Conservation (phyloP, 2,888 invertebrate species). For the Dicyrtomina minuta region DNA sequence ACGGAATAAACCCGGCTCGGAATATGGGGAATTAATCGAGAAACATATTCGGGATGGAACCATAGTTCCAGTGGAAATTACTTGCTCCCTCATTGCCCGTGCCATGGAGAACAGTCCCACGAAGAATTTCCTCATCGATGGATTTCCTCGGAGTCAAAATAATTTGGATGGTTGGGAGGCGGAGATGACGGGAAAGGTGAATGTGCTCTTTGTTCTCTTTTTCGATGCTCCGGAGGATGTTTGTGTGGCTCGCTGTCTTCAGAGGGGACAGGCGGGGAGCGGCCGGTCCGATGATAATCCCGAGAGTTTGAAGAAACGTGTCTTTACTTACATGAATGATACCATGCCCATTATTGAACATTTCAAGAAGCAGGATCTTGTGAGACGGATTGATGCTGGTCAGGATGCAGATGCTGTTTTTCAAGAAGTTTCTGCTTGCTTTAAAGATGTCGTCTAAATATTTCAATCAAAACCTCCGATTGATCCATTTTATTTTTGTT, state of each 20-base stretch:
- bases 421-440: constrained; percentile 11
- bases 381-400: constrained; percentile 74
- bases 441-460: constrained; percentile 6
- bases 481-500: too few relatives aligned
- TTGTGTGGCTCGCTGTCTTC: constrained; percentile 82
- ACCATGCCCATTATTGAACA: constrained; percentile 87
- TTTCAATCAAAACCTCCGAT: too few relatives aligned
- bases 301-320: constrained; percentile 81
- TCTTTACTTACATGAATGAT: constrained; percentile 79
- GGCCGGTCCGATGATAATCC: constrained; percentile 93
- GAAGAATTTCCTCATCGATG: constrained; percentile 88
- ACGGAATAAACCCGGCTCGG: constrained; percentile 76
- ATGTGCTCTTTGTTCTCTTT: constrained; percentile 84
- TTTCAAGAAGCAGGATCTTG: constrained; percentile 70
- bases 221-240: constrained; percentile 83
- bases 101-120: constrained; percentile 64
- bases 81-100: constrained; percentile 80
- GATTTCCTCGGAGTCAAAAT: constrained; percentile 95
- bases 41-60: constrained; percentile 86
- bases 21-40: constrained; percentile 89
- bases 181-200: constrained; percentile 77
- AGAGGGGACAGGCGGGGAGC: constrained; percentile 79
- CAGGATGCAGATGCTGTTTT: constrained; percentile 66
- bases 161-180: constrained; percentile 92
- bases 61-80: constrained; percentile 98